Evolutionary conservation across 1,140 invertebrate genomes (phyloP).

Genomic region (Copidosoma floridanum): DNA sequence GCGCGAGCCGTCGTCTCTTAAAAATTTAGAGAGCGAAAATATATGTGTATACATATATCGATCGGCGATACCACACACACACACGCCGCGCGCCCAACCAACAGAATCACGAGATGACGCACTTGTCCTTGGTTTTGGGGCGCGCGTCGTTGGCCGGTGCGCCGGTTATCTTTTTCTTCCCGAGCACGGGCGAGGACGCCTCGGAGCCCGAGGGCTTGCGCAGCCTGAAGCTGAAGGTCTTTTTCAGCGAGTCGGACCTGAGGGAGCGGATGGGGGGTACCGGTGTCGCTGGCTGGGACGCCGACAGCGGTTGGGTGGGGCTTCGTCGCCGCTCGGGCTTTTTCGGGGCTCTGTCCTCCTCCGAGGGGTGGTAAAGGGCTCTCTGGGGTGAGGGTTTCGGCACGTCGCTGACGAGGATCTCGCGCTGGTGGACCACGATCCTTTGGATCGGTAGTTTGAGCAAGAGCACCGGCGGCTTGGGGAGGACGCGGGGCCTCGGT

Average conservation of each 20-base stretch:
- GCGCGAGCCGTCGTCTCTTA: neutral
- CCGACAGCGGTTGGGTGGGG: too few species aligned
- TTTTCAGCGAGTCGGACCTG: neutral
- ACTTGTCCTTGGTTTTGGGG: constrained; percentile 50
- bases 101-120: constrained; percentile 42
- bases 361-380: too few species aligned
- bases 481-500: neutral
- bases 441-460: neutral
- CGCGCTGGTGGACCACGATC: neutral
- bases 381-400: too few species aligned
- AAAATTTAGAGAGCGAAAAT: constrained; percentile 11
- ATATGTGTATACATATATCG: too few species aligned
- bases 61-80: neutral
- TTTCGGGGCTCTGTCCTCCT: too few species aligned
- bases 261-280: neutral
- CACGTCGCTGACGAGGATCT: too few species aligned
- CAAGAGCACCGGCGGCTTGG: neutral
- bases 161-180: constrained; percentile 13
- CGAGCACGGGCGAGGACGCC: neutral
- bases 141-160: neutral
- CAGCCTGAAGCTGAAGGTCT: constrained; percentile 1
- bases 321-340: too few species aligned
- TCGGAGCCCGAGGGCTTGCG: constrained; percentile 1
- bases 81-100: neutral
- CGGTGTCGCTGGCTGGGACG: constrained; percentile 1